Base-by-base conservation (phyloP, 2,113 vertebrate genomes). In the Cyrtonyx montezumae region DNA sequence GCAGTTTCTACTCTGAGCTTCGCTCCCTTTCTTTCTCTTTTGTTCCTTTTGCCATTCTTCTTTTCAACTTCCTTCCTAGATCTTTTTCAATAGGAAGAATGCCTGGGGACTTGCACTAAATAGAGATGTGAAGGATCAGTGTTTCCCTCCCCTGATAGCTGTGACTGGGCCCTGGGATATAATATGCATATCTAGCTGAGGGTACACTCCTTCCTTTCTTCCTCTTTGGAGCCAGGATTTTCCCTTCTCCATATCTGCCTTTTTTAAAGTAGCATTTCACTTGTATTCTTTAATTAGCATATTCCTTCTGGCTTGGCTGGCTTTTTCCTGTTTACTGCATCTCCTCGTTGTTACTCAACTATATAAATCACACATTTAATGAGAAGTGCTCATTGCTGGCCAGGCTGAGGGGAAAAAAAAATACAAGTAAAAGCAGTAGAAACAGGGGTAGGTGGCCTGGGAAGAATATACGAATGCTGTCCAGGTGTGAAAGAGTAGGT, bases 1-100 rank as follows among this genome's bases (percentile, higher is more conserved):
- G 49, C 82, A 40, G 68, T 46, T 90, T 55, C 76, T 88, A 76
- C 68, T 90, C 68, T 58, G 42, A 90, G 79, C 68, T 83, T 42
- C 0, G 0, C 82, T 88, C 79, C 46, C 37, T 85, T 0, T 0
- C 71, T 56, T 87, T 87, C 82, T 75, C 85, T 78, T 96, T 96
- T 95, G 76, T 96, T 96, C 65, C 76, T 93, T 86, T 91, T 75
- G 56, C 68, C 1, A 0, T 90, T 66, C 68, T 86, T 91, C 90
- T 94, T 95, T 96, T 95, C 63, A 96, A 90, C 92, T 96, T 96
- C 85, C 92, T 96, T 80, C 85, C 95, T 91, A 96, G 95, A 96
- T 96, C 79, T 91, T 86, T 93, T 95, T 95, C 90, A 93, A 83
- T 80, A 88, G 90, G 53, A 90, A 84, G 69, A 51, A 76, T 93